Percentiles rank a stretch among this genome's conserved stretches.
These are phyloP conservation scores for Himalopsyche kuldschensis DNA, from an alignment of 2,888 invertebrate genomes.

Conservation along the genomic window DNA sequence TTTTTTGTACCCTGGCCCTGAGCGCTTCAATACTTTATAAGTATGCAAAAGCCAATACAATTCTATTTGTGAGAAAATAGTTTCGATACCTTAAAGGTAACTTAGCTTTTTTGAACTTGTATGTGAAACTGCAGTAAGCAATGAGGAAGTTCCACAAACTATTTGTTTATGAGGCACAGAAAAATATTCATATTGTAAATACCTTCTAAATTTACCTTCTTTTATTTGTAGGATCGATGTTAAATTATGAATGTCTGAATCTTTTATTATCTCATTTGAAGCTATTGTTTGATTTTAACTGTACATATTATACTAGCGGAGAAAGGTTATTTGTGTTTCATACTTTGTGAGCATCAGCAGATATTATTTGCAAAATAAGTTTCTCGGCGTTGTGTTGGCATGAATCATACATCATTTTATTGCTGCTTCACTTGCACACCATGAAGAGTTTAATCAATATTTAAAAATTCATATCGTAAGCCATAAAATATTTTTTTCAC, in stretches of 20 bases:
- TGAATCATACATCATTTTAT: neutral
- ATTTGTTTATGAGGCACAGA: neutral
- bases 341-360: neutral
- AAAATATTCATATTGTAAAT: neutral
- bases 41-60: neutral
- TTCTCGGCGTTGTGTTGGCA: neutral
- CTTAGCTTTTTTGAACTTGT: constrained; percentile 2
- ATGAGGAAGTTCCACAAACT: constrained; percentile 28
- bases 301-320: neutral
- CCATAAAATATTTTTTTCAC: too few species aligned
- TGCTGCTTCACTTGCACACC: neutral
- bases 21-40: neutral
- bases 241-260: neutral
- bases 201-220: too few species aligned
- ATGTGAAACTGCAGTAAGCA: constrained; percentile 9
- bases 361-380: neutral
- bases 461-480: too few species aligned
- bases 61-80: constrained; percentile 37
- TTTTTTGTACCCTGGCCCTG: too few species aligned
- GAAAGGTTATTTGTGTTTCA: neutral
- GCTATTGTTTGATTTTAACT: neutral
- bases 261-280: neutral
- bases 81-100: constrained; percentile 8
- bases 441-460: too few species aligned
- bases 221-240: neutral